Percentiles rank a stretch among this genome's conserved stretches.
Evolutionary conservation across 2,888 invertebrate genomes (phyloP).

Genomic region (Tholera decimalis): DNA sequence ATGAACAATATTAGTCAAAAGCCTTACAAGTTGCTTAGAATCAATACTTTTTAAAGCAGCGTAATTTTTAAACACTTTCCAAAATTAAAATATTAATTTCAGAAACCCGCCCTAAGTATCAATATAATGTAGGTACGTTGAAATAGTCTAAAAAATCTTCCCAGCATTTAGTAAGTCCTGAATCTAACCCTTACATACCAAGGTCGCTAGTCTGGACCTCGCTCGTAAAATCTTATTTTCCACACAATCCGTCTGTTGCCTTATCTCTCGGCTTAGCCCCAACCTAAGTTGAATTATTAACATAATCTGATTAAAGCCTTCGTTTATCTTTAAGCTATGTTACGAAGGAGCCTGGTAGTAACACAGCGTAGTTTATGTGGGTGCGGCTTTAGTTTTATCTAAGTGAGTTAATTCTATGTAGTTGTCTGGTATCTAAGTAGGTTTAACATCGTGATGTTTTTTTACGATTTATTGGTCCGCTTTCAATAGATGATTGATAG

Average conservation of each 20-base stretch:
- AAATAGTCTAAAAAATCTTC: neutral
- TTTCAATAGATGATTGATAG: too few species aligned
- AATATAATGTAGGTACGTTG: too few species aligned
- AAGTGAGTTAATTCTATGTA: slow-evolving; percentile 17
- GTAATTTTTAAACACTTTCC: too few species aligned
- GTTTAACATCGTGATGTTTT: too few species aligned
- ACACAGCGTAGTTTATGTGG: slow-evolving; percentile 38
- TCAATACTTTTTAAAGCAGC: too few species aligned
- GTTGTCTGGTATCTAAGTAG: too few species aligned
- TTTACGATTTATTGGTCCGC: too few species aligned
- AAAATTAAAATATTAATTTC: too few species aligned
- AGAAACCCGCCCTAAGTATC: too few species aligned
- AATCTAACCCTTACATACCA: slow-evolving; percentile 21
- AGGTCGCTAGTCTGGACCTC: slow-evolving; percentile 60
- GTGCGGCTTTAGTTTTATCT: slow-evolving; percentile 16
- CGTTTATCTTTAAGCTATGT: slow-evolving; percentile 65
- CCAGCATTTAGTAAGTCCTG: neutral
- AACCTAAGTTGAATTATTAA: slow-evolving; percentile 62
- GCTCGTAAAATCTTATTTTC: slow-evolving; percentile 70
- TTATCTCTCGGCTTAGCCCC: slow-evolving; percentile 63
- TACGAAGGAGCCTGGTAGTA: slow-evolving; percentile 40
- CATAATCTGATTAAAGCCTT: slow-evolving; percentile 67
- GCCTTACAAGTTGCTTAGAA: too few species aligned
- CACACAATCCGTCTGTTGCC: slow-evolving; percentile 67
- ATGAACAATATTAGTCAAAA: too few species aligned